phyloP scores from a whole-genome alignment of 2,797 vertebrate species.

The Cichlasoma orientale region DNA sequence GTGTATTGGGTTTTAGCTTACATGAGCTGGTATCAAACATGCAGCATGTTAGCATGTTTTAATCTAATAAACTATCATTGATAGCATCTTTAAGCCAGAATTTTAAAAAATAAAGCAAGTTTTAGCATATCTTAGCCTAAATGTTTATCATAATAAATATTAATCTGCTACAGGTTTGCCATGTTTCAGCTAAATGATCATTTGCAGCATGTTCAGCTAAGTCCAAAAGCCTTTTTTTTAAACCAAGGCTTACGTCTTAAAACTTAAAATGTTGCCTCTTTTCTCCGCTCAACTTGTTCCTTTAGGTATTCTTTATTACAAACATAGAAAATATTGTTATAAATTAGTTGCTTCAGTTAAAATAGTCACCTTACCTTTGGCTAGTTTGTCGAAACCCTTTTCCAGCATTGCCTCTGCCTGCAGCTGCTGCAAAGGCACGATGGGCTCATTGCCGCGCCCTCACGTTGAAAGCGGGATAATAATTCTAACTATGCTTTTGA shows the following conservation, averaged over 20 bases:
- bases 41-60: too few species aligned
- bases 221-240: background rate
- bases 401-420: background rate
- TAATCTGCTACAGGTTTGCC: background rate
- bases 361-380: background rate
- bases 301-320: background rate
- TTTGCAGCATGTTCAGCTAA: background rate
- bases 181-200: background rate
- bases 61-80: too few species aligned
- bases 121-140: background rate
- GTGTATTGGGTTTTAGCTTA: too few species aligned
- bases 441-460: background rate
- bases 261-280: background rate
- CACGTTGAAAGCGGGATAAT: background rate
- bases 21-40: too few species aligned
- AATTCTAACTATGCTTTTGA: background rate
- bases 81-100: too few species aligned
- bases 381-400: background rate
- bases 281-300: background rate
- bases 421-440: background rate
- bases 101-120: too few species aligned
- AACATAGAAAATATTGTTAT: background rate
- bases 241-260: background rate
- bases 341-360: background rate
- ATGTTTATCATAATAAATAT: fast-evolving